Evolutionary conservation across 2,113 vertebrate genomes (phyloP).

Genomic region (Loxodonta africana): DNA sequence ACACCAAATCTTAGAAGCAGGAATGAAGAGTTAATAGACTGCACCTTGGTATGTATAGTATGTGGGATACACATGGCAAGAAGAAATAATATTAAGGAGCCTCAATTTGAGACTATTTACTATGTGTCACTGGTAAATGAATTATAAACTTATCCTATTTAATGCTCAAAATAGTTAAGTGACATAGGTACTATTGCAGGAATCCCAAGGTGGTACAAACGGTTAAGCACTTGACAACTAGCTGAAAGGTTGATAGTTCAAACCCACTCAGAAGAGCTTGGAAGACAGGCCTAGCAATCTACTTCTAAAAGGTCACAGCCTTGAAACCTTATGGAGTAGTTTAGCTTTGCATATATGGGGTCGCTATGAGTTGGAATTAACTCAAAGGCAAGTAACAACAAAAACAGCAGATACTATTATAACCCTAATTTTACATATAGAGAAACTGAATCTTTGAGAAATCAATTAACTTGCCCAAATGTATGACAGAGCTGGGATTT

Average conservation of each 20-base stretch:
- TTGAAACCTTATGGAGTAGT: background rate
- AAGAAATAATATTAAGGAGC: background rate
- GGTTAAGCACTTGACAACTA: background rate
- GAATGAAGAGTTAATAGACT: background rate
- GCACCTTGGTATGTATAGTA: background rate
- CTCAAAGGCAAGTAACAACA: background rate
- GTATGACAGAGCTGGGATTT: background rate
- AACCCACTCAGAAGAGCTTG: background rate
- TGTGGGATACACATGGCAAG: background rate
- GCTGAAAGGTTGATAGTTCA: background rate
- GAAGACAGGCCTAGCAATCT: background rate
- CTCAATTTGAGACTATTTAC: conserved; percentile 22
- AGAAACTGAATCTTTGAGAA: background rate
- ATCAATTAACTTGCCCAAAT: background rate
- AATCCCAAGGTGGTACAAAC: background rate
- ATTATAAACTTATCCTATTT: background rate
- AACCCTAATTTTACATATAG: conserved; percentile 12
- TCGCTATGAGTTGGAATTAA: background rate
- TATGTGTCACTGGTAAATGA: background rate
- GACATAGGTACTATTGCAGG: background rate
- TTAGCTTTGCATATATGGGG: background rate
- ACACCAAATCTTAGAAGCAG: background rate
- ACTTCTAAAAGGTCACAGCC: background rate
- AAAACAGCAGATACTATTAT: background rate
- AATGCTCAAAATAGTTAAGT: background rate